Conservation (phyloP, 2,888 invertebrate species). For the Amphiduros pacificus region DNA sequence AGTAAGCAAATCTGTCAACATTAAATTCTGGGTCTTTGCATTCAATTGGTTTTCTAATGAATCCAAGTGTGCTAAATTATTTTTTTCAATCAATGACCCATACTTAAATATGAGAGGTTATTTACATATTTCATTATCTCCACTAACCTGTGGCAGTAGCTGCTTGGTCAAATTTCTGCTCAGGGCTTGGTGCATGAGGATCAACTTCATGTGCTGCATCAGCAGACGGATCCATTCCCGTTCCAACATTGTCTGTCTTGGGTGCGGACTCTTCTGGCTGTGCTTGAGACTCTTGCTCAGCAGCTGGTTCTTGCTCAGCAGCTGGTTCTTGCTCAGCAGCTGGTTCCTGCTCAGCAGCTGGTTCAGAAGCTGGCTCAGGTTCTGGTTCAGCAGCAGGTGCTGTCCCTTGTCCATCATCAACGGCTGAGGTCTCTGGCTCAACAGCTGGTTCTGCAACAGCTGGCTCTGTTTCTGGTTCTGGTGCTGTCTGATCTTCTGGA, state of each 20-base stretch:
- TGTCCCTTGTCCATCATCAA: no score
- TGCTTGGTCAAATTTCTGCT: slow-evolving; percentile 2
- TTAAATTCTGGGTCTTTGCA: no score
- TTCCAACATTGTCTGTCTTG: slow-evolving; percentile 8
- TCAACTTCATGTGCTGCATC: slow-evolving; percentile 21
- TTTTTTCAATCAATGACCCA: no score
- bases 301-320: slow-evolving; percentile 6
- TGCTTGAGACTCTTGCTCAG: neutral
- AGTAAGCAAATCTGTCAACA: no score
- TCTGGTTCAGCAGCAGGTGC: slow-evolving; percentile 3
- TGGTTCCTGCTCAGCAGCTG: slow-evolving; percentile 1
- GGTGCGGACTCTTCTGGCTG: slow-evolving; percentile 1
- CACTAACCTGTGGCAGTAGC: slow-evolving; percentile 32
- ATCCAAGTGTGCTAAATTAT: no score
- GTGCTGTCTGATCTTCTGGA: slow-evolving; percentile 15
- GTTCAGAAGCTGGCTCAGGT: slow-evolving; percentile 1
- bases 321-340: slow-evolving; percentile 1
- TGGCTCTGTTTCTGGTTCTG: neutral
- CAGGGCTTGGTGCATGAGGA: slow-evolving; percentile 24
- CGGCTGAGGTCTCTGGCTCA: no score
- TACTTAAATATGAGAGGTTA: no score
- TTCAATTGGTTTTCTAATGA: no score
- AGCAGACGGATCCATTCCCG: neutral
- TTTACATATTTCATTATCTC: no score
- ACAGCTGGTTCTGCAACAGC: neutral